phyloP scores from a whole-genome alignment of 2,797 vertebrate species.

The Petrocephalus schoutedeni region DNA sequence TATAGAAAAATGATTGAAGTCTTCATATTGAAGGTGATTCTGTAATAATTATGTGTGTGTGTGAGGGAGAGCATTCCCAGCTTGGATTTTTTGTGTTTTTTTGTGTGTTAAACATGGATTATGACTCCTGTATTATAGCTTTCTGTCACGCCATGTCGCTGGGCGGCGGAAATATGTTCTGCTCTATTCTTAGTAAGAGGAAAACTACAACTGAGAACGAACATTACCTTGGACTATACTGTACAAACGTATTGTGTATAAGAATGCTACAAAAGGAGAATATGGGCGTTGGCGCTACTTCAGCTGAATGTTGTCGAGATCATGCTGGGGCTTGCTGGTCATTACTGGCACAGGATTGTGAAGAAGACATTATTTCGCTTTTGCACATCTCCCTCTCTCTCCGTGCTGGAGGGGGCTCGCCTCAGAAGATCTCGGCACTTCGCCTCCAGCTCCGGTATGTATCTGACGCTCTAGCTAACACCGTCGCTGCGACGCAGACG shows the following conservation, averaged over 20 bases:
- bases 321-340: constrained; percentile 59
- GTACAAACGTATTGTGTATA: constrained; percentile 41
- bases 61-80: constrained; percentile 47
- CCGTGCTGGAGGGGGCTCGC: constrained; percentile 48
- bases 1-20: constrained; percentile 66
- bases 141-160: constrained; percentile 32
- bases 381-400: constrained; percentile 40
- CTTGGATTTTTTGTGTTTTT: constrained; percentile 72
- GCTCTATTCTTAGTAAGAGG: constrained; percentile 28
- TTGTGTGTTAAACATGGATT: constrained; percentile 52
- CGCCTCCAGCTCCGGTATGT: constrained; percentile 50
- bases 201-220: constrained; percentile 37
- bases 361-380: constrained; percentile 58
- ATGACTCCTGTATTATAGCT: constrained; percentile 45
- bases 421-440: constrained; percentile 31
- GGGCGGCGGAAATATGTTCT: neutral
- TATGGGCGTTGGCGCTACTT: neutral
- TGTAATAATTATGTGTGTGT: constrained; percentile 66
- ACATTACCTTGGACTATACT: constrained; percentile 36
- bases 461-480: constrained; percentile 11
- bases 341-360: constrained; percentile 52
- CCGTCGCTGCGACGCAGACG: neutral
- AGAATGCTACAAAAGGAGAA: constrained; percentile 36
- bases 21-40: constrained; percentile 99
- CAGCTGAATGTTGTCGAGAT: constrained; percentile 57